Evolutionary conservation across 1,140 invertebrate genomes (phyloP).

Genomic region (Drosophila lacteicornis): DNA sequence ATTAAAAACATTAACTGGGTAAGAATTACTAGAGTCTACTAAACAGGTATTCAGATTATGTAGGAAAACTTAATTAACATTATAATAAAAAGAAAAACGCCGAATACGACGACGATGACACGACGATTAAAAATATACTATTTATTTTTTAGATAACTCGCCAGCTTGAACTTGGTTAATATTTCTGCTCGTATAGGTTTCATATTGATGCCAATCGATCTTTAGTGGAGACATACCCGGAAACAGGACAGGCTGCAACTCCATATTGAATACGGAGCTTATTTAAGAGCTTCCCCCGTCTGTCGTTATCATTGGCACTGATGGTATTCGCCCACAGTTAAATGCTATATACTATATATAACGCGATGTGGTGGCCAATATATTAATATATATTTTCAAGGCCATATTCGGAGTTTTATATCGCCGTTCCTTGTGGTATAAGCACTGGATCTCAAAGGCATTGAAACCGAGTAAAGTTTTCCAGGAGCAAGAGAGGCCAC

Average conservation of each 20-base stretch:
- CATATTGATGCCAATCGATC: not conserved
- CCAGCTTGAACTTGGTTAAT: not conserved
- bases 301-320: not conserved
- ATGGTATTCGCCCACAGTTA: not conserved
- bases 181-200: not conserved
- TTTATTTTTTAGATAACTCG: not conserved
- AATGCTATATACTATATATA: not conserved
- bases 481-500: too few relatives aligned
- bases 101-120: not conserved
- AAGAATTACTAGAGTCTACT: too few relatives aligned
- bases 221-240: not conserved
- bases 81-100: not conserved
- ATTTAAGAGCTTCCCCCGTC: not conserved
- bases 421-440: not conserved
- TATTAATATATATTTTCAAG: not conserved
- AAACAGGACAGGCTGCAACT: not conserved
- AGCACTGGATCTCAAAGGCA: too few relatives aligned
- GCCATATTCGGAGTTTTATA: not conserved
- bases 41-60: too few relatives aligned
- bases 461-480: too few relatives aligned
- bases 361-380: conserved; percentile 1
- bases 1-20: too few relatives aligned
- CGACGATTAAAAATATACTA: too few relatives aligned
- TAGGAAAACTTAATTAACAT: too few relatives aligned
- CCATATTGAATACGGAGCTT: not conserved